phyloP scores from a whole-genome alignment of 2,888 invertebrate species.

The Oxycera nigricornis region DNA sequence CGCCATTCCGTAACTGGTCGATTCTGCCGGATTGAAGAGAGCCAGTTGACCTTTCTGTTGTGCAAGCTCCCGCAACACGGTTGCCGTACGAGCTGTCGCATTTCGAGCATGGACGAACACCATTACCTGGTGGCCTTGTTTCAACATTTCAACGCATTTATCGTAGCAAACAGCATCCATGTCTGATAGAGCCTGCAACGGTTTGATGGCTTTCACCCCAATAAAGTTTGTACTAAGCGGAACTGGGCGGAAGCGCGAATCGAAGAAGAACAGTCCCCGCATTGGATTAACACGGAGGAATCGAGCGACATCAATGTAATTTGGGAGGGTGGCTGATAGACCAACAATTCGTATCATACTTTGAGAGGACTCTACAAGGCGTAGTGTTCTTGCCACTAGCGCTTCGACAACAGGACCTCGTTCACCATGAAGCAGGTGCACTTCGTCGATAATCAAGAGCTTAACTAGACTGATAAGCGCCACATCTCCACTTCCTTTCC shows the following conservation, averaged over 20 bases:
- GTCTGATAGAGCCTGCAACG: constrained; percentile 70
- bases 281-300: constrained; percentile 94
- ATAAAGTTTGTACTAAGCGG: constrained; percentile 92
- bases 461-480: constrained; percentile 89
- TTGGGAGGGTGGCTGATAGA: constrained; percentile 95
- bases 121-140: constrained; percentile 92
- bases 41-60: constrained; percentile 75
- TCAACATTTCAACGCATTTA: constrained; percentile 85
- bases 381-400: constrained; percentile 91
- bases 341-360: constrained; percentile 97
- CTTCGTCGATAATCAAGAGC: constrained; percentile 95
- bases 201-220: constrained; percentile 76
- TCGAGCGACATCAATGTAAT: constrained; percentile 94
- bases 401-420: constrained; percentile 98
- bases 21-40: constrained; percentile 72
- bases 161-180: constrained; percentile 95
- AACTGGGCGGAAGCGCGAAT: constrained; percentile 92
- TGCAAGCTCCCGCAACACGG: constrained; percentile 81
- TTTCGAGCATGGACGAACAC: constrained; percentile 98
- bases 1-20: constrained; percentile 71
- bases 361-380: constrained; percentile 90
- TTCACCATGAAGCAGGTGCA: constrained; percentile 95
- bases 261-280: constrained; percentile 92
- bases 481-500: constrained; percentile 91
- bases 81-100: constrained; percentile 90